Conservation (phyloP, 2,113 vertebrate species). For the Zosterops pallidus region DNA sequence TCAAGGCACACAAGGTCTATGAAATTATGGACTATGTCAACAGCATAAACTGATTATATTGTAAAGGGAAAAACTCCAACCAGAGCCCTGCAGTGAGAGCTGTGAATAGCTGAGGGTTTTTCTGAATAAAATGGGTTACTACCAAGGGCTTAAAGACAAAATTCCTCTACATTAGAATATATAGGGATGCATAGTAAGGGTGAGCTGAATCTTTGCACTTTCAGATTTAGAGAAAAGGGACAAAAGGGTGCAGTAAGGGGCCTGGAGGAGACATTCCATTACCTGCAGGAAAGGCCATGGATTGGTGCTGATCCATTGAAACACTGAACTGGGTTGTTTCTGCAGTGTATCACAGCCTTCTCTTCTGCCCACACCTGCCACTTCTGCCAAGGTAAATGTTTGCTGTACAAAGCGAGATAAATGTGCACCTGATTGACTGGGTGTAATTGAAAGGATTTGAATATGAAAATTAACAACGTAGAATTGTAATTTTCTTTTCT, state of each 20-base stretch:
- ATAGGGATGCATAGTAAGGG: fast-evolving
- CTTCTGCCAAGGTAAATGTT: not conserved
- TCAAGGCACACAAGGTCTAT: not conserved
- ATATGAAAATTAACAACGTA: not conserved
- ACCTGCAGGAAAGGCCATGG: not conserved
- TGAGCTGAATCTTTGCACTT: not conserved
- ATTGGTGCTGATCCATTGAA: not conserved
- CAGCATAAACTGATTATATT: not conserved
- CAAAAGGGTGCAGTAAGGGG: not conserved
- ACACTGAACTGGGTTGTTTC: not conserved
- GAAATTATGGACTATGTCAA: not conserved
- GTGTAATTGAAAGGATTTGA: not conserved
- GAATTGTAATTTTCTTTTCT: not conserved
- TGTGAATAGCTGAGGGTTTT: not conserved
- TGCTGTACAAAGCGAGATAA: not conserved
- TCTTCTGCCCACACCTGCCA: not conserved
- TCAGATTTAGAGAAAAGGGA: not conserved
- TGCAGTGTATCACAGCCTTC: not conserved
- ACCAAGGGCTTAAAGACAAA: not conserved
- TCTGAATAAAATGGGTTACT: not conserved
- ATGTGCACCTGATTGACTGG: not conserved
- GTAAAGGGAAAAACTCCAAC: not conserved
- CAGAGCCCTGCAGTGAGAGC: not conserved
- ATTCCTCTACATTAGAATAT: not conserved
- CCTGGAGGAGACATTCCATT: not conserved